These are phyloP conservation scores for Oreochromis tanganicae DNA, from an alignment of 2,113 vertebrate species.

Conservation along the genomic window DNA sequence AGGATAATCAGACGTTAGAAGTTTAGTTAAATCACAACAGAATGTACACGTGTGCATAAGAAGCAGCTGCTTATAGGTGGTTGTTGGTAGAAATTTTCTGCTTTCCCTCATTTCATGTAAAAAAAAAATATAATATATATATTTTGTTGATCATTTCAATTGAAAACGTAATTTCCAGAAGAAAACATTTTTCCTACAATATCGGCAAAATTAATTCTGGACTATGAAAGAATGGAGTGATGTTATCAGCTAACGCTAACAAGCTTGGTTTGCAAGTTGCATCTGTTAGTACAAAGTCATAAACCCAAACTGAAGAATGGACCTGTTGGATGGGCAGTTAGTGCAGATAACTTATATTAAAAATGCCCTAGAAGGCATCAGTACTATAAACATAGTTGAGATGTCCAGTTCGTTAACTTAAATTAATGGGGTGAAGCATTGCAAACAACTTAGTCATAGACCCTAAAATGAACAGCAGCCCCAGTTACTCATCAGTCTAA, in stretches of 20 bases:
- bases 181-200: not conserved
- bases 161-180: not conserved
- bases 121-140: not conserved
- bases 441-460: not conserved
- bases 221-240: not conserved
- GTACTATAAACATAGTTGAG: not conserved
- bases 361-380: not conserved
- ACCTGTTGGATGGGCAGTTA: not conserved
- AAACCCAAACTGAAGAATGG: not conserved
- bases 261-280: not conserved
- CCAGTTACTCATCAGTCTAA: accelerated
- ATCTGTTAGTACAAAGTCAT: not conserved
- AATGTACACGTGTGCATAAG: not conserved
- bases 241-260: not conserved
- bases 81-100: not conserved
- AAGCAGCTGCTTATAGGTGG: not conserved
- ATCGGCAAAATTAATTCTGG: not conserved
- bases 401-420: not conserved
- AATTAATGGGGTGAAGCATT: not conserved
- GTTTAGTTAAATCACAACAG: not conserved
- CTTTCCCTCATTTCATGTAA: not conserved
- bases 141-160: not conserved
- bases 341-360: not conserved
- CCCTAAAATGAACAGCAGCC: not conserved
- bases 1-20: not conserved